Base-by-base conservation (phyloP, 2,797 vertebrate species). In the Platalea minor region DNA sequence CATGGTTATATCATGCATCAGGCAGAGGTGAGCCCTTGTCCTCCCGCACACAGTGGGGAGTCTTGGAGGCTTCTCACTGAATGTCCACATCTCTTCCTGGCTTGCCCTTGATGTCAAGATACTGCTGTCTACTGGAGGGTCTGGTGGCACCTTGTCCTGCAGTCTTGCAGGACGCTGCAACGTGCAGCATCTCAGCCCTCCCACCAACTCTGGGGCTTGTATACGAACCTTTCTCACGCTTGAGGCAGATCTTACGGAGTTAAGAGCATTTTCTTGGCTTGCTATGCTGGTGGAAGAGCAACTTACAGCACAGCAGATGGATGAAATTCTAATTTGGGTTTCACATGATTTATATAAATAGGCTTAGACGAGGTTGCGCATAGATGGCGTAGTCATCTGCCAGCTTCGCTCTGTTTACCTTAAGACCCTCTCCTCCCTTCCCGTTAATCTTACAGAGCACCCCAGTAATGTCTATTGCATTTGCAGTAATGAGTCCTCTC, bases 331-430 rank as follows among this genome's bases (percentile, higher is more conserved):
- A 96, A 96, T 95, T 94, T 83, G 81, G 91, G 94, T 95, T 97
- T 96, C 96, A 96, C 93, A 95, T 96, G 96, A 94, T 95, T 88
- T 94, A 91, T 95, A 96, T 93, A 96, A 97, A 95, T 97, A 97
- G 94, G 68, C 82, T 97, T 59, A 88, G 95, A 83, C 18, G 9
- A 97, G 78, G 78, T n/a, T 96, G 95, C 1, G 3, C 82, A 67
- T 91, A 68, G 93, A 93, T 85, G 91, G 90, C 5, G 3, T 90
- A 91, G 92, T 95, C 95, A 97, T 94, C 94, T 95, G 86, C 94
- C 93, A 94, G 88, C 88, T 85, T 80, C 13, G 29, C 51, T 94
- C 85, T 67, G 74, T 92, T 96, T 95, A 93, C 94, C 92, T 83
- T 12, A 50, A 74, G 95, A 85, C 88, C 95, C 80, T 85, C 86